These are phyloP conservation scores for Plebejus anna DNA, from an alignment of 2,888 invertebrate species.

Conservation along the genomic window DNA sequence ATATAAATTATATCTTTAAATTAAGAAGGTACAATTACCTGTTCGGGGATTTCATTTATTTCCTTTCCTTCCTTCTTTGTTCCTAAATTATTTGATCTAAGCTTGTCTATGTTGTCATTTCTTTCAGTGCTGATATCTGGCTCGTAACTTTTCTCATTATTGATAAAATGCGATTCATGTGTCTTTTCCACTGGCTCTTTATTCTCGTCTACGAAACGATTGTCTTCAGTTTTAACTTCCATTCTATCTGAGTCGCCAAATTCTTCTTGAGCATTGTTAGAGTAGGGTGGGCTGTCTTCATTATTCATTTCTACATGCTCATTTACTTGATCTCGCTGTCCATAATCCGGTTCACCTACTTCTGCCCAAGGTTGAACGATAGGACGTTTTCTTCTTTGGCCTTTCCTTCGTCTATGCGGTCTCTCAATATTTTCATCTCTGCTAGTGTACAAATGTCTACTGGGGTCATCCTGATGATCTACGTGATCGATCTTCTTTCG, in stretches of 20 bases:
- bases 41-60: background rate
- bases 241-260: slow-evolving; percentile 5
- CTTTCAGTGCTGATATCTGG: slow-evolving; percentile 20
- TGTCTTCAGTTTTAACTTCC: slow-evolving; percentile 33
- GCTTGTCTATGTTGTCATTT: background rate
- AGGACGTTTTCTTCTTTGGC: slow-evolving; percentile 58
- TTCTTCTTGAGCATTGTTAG: slow-evolving; percentile 28
- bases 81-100: slow-evolving; percentile 9
- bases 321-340: slow-evolving; percentile 35
- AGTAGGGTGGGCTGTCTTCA: slow-evolving; percentile 32
- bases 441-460: slow-evolving; percentile 54
- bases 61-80: background rate
- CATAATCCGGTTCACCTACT: slow-evolving; percentile 50
- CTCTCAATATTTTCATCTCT: slow-evolving; percentile 58
- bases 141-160: background rate
- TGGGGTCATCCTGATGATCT: slow-evolving; percentile 39
- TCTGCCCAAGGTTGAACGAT: slow-evolving; percentile 47
- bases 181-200: background rate
- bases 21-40: background rate
- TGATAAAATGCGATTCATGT: background rate
- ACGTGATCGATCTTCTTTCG: slow-evolving; percentile 53
- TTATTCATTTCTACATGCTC: slow-evolving; percentile 39
- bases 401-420: slow-evolving; percentile 55
- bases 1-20: background rate
- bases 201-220: background rate